These are phyloP conservation scores for Euzophera pinguis DNA, from an alignment of 2,888 invertebrate species.

Conservation along the genomic window DNA sequence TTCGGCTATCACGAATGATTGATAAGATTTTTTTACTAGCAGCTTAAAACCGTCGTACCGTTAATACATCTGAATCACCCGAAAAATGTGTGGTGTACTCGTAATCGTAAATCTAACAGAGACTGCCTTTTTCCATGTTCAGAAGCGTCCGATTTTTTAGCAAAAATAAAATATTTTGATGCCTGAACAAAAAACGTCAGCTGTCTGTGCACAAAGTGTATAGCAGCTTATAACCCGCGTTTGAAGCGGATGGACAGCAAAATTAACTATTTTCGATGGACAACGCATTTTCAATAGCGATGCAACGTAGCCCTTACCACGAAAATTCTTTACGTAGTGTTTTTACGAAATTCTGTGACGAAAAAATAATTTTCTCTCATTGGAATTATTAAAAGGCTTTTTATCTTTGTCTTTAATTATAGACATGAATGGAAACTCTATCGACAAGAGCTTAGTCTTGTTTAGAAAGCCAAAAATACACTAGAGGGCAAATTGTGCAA, in stretches of 20 bases:
- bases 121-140: background rate
- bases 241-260: slow-evolving; percentile 20
- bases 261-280: slow-evolving; percentile 41
- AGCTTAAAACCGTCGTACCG: no score
- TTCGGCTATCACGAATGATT: no score
- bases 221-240: slow-evolving; percentile 19
- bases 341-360: no score
- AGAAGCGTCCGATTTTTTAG: background rate
- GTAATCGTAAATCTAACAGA: background rate
- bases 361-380: no score
- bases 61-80: background rate
- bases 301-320: slow-evolving; percentile 23
- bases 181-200: slow-evolving; percentile 1
- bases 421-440: no score
- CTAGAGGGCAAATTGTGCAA: no score
- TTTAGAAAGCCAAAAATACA: no score
- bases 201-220: slow-evolving; percentile 11
- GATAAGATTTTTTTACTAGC: no score
- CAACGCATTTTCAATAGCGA: slow-evolving; percentile 29
- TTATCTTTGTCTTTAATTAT: no score
- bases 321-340: no score
- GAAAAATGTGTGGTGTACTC: background rate
- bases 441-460: no score
- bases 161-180: background rate
- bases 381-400: no score